A percentile compares a stretch with the other conserved stretches of the same genome.
Conservation (phyloP, 2,113 vertebrate genomes). For the Notothenia coriiceps region DNA sequence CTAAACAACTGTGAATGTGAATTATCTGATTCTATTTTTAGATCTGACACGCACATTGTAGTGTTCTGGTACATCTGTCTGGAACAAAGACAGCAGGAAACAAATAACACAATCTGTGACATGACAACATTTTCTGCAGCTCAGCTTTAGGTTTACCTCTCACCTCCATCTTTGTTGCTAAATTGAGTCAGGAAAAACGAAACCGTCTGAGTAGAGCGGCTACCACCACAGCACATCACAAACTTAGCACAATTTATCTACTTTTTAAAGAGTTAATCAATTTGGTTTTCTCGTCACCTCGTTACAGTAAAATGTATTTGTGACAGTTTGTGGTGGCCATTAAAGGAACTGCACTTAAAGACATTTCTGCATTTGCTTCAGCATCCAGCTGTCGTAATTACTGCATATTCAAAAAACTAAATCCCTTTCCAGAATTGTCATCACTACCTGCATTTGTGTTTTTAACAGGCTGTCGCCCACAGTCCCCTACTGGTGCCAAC, state of each 20-base stretch:
- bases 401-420: background rate
- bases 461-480: background rate
- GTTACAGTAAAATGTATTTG: background rate
- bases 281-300: background rate
- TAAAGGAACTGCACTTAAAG: background rate
- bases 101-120: background rate
- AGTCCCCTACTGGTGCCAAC: background rate
- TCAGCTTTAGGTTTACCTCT: constrained; percentile 38
- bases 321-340: background rate
- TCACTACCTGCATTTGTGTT: background rate
- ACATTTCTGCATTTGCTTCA: background rate
- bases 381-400: background rate
- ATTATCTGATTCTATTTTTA: background rate
- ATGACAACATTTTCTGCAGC: background rate
- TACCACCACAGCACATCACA: background rate
- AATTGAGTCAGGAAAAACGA: background rate
- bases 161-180: constrained; percentile 22
- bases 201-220: background rate
- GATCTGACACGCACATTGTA: constrained; percentile 21
- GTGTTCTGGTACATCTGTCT: constrained; percentile 29
- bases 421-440: background rate
- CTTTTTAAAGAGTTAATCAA: background rate
- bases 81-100: constrained; percentile 1
- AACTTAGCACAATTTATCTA: background rate
- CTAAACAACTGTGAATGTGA: background rate